Conservation (phyloP, 2,888 invertebrate species). For the Terebella lapidaria region DNA sequence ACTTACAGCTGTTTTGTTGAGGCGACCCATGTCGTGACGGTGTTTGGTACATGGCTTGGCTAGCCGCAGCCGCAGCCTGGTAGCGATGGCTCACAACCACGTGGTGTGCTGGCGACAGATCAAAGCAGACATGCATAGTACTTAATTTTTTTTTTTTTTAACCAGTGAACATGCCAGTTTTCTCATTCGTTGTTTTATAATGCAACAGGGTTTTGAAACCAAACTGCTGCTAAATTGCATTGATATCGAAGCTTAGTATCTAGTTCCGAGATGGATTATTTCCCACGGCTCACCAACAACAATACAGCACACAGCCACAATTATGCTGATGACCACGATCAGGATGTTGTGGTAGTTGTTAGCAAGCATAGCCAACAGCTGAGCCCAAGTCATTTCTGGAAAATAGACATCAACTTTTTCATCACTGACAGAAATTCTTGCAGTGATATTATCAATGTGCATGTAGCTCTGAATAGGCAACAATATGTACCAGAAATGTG, state of each 20-base stretch:
- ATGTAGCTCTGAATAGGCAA: no score
- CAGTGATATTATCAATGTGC: no score
- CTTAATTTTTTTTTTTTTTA: not conserved
- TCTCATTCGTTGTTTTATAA: no score
- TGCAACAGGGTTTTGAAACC: no score
- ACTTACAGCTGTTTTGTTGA: not conserved
- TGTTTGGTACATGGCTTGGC: not conserved
- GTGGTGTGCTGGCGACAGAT: not conserved
- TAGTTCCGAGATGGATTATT: not conserved
- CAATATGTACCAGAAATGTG: no score
- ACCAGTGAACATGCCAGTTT: not conserved
- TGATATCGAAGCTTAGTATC: no score
- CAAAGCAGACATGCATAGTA: not conserved
- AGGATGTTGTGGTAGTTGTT: conserved; percentile 2
- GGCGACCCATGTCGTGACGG: not conserved
- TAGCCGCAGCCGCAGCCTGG: conserved; percentile 1
- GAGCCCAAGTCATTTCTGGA: not conserved
- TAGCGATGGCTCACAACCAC: not conserved
- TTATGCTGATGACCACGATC: not conserved
- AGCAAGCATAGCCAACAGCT: not conserved
- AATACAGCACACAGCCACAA: not conserved
- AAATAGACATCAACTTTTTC: no score
- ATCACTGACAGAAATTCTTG: no score
- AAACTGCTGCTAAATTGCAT: no score
- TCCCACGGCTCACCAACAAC: conserved; percentile 1